Base-by-base conservation (phyloP, 1,140 invertebrate species). In the Hypothenemus hampei region DNA sequence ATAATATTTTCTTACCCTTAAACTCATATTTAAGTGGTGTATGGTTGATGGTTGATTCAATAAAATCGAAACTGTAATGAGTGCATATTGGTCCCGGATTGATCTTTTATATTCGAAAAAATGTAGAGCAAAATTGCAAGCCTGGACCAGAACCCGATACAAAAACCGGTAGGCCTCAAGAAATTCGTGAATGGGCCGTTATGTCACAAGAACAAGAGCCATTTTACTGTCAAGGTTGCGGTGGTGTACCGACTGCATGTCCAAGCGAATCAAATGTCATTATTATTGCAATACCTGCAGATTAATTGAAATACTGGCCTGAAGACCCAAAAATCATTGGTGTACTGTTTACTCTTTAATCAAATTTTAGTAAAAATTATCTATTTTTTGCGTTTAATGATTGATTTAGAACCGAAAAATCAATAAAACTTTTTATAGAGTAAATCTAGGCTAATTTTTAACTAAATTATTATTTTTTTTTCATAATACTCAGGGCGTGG, bases 1-100 rank as follows among this genome's bases (percentile, higher is more conserved):
- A n/a, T n/a, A n/a, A n/a, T n/a, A n/a, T n/a, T n/a, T n/a, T n/a
- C 65, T 54, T 41, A 54, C 51, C 19, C 43, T 54, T 31, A 45
- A 54, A 29, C 29, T 43, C 51, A 54, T 54, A 8, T 29, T 52
- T 39, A 13, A 13, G 5, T 43, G 8, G 24, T 24, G 15, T 23
- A 11, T 13, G 3, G 6, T 11, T 52, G 31, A 22, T 49, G 8
- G 18, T 45, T 19, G 21, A 20, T 18, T 35, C 18, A 24, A 22
- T 36, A 29, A 29, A 16, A 8, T 50, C 10, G 11, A 21, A 31
- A 51, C 16, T 57, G 45, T 22, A 33, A 21, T 57, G 45, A 24
- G 41, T 15, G 15, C 43, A 7, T 18, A 15, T 18, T 26, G 39
- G 20, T 6, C 18, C 11, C 4, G 15, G 19, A 23, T 15, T 39